These are phyloP conservation scores for Pherbina coryleti DNA, from an alignment of 2,888 invertebrate species.

Conservation along the genomic window DNA sequence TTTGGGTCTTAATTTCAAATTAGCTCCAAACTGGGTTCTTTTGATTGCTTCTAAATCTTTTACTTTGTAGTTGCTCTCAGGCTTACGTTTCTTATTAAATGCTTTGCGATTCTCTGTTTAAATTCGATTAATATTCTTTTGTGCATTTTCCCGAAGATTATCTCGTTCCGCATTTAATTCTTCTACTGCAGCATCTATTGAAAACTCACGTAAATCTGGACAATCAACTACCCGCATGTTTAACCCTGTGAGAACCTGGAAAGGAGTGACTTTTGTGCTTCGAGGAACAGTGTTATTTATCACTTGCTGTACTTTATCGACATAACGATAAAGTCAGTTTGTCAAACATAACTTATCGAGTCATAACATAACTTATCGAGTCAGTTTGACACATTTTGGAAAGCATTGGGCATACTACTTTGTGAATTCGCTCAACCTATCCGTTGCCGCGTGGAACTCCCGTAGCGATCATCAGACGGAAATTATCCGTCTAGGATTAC, in stretches of 20 bases:
- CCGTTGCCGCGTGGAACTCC: too few relatives aligned
- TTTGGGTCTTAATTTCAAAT: background rate
- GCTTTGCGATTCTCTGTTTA: too few relatives aligned
- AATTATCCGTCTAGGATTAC: too few relatives aligned
- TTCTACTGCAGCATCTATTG: conserved; percentile 22
- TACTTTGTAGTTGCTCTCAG: too few relatives aligned
- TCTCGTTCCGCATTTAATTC: conserved; percentile 30
- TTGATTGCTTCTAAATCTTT: too few relatives aligned
- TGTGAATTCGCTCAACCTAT: conserved; percentile 57
- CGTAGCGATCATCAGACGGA: too few relatives aligned
- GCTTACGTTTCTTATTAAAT: too few relatives aligned
- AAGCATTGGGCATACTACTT: conserved; percentile 59
- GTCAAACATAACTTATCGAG: too few relatives aligned
- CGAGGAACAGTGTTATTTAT: conserved; percentile 53
- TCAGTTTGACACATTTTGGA: too few relatives aligned
- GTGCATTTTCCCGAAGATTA: conserved; percentile 29
- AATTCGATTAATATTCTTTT: background rate
- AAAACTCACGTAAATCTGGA: conserved; percentile 23
- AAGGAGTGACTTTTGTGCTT: conserved; percentile 41
- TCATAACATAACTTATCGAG: too few relatives aligned
- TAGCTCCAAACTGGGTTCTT: too few relatives aligned
- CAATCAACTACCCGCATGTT: conserved; percentile 23
- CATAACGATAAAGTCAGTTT: conserved; percentile 55
- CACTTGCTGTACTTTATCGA: conserved; percentile 51
- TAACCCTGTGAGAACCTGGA: conserved; percentile 40